Conservation (phyloP, 2,113 vertebrate species). For the Stercorarius parasiticus region DNA sequence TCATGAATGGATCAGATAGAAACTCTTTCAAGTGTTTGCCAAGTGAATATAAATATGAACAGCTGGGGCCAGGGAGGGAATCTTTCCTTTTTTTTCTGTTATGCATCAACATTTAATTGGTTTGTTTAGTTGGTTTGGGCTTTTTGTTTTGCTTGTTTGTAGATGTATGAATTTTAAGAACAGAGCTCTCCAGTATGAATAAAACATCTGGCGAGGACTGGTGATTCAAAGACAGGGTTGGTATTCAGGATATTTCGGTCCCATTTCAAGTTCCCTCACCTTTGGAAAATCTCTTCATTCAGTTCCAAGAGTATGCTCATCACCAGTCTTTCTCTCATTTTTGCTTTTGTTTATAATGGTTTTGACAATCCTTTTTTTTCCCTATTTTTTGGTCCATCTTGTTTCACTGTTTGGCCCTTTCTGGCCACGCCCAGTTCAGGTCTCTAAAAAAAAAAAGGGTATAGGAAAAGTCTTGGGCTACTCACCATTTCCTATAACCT, state of each 20-base stretch:
- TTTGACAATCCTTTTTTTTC: neutral
- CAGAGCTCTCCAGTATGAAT: neutral
- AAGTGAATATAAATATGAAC: conserved; percentile 54
- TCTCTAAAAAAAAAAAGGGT: neutral
- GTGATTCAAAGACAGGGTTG: neutral
- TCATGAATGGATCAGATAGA: conserved; percentile 9
- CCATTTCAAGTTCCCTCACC: neutral
- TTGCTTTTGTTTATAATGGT: neutral
- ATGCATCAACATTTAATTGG: conserved; percentile 23
- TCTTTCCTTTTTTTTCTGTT: neutral
- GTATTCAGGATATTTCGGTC: neutral
- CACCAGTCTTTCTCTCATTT: neutral
- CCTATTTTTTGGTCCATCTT: neutral
- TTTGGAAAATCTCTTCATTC: neutral
- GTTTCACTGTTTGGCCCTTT: neutral
- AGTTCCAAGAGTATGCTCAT: neutral
- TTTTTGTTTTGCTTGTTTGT: conserved; percentile 30
- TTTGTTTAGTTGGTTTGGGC: neutral
- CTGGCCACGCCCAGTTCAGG: neutral
- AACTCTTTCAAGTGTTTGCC: conserved; percentile 46
- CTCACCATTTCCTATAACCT: neutral
- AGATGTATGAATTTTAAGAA: conserved; percentile 12
- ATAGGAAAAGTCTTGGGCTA: neutral
- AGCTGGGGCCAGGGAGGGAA: neutral
- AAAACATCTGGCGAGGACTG: neutral